Conservation (phyloP, 53 echinoderm and acorn worm species). For the Paelopatides confundens region DNA sequence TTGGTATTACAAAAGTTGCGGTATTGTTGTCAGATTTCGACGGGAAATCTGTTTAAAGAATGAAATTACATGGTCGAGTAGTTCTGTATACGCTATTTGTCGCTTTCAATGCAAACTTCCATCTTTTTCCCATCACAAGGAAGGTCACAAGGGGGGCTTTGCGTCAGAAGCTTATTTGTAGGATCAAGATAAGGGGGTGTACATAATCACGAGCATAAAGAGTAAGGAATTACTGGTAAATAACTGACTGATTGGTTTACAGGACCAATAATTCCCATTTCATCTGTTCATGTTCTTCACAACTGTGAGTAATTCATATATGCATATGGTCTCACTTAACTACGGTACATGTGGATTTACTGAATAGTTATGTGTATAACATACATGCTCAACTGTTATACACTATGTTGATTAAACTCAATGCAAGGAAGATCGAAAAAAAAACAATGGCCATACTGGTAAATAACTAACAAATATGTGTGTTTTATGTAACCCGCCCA, state of each 20-base stretch:
- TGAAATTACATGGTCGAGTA: slow-evolving; percentile 9
- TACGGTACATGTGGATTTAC: too few species aligned
- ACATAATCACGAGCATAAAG: neutral
- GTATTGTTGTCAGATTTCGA: slow-evolving; percentile 21
- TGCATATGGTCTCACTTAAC: too few species aligned
- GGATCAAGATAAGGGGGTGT: neutral
- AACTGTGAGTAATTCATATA: too few species aligned
- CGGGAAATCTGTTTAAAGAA: slow-evolving; percentile 33
- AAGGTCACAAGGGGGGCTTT: slow-evolving; percentile 5
- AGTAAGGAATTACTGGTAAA: neutral
- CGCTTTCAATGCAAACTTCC: slow-evolving; percentile 2
- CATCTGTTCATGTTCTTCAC: too few species aligned
- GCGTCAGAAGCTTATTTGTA: neutral
- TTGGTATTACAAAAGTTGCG: slow-evolving; percentile 35
- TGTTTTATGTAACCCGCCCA: too few species aligned
- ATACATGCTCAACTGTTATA: too few species aligned
- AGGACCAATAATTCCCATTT: neutral
- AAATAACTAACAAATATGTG: too few species aligned
- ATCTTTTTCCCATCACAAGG: slow-evolving; percentile 22
- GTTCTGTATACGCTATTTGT: slow-evolving; percentile 33
- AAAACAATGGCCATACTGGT: too few species aligned
- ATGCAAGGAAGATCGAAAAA: too few species aligned
- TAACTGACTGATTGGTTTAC: neutral
- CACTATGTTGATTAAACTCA: too few species aligned
- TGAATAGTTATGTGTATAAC: too few species aligned